Evolutionary conservation across 2,113 vertebrate genomes (phyloP).

Genomic region (Prunella himalayana): DNA sequence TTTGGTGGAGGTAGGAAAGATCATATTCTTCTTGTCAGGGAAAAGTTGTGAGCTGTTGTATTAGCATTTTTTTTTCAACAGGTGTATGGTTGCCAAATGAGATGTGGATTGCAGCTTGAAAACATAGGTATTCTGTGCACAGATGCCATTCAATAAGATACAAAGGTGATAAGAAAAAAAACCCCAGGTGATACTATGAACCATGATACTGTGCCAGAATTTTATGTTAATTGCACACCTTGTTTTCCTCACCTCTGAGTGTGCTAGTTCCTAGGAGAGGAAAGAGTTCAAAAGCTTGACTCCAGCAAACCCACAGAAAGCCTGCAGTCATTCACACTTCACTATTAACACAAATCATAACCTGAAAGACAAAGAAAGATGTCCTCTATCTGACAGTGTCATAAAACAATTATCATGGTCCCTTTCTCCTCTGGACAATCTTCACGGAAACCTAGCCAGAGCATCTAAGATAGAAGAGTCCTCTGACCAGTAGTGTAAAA

Average conservation of each 20-base stretch:
- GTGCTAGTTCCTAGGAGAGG: background rate
- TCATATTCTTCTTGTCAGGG: background rate
- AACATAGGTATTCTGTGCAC: background rate
- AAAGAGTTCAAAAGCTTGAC: slow-evolving; percentile 17
- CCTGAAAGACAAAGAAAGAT: slow-evolving; percentile 14
- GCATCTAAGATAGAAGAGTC: background rate
- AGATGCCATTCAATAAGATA: background rate
- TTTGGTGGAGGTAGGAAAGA: background rate
- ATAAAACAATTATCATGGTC: background rate
- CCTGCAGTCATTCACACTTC: background rate
- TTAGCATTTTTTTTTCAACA: background rate
- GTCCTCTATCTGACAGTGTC: background rate
- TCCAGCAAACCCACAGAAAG: background rate
- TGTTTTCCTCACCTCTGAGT: background rate
- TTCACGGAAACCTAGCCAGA: background rate
- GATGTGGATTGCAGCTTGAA: background rate
- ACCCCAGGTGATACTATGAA: background rate
- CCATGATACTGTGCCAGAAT: background rate
- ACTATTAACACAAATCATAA: background rate
- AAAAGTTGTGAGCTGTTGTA: background rate
- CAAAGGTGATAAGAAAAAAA: background rate
- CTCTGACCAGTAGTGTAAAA: background rate
- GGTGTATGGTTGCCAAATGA: background rate
- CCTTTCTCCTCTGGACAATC: background rate
- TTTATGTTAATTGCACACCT: slow-evolving; percentile 8